Evolutionary conservation across 2,113 vertebrate species (phyloP).

Genomic region (Machaerirhynchus nigripectus): DNA sequence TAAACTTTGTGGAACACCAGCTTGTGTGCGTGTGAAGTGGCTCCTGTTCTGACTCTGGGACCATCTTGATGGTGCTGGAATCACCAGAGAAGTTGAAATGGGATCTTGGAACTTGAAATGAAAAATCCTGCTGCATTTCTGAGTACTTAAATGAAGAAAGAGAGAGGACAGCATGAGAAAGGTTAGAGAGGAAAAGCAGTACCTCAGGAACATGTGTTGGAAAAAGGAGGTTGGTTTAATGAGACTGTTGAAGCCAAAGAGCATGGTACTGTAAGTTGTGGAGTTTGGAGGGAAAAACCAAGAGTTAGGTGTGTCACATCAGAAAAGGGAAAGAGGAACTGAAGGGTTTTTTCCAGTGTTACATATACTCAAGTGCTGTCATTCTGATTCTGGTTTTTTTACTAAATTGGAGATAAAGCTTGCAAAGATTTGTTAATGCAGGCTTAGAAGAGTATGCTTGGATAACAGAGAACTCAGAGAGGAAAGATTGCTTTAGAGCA

Average conservation of each 20-base stretch:
- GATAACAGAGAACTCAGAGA: neutral
- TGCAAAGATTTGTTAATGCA: neutral
- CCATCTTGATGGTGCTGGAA: neutral
- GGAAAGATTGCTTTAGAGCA: neutral
- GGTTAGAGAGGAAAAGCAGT: neutral
- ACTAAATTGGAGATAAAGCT: neutral
- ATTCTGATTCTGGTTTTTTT: neutral
- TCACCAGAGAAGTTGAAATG: neutral
- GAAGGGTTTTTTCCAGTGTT: neutral
- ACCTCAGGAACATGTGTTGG: neutral
- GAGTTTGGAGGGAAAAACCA: neutral
- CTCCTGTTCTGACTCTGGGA: neutral
- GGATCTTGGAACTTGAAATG: neutral
- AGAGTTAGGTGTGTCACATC: neutral
- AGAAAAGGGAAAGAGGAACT: neutral
- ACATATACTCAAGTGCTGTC: neutral
- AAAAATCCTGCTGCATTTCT: neutral
- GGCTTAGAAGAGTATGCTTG: neutral
- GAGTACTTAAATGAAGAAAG: neutral
- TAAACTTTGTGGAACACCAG: neutral
- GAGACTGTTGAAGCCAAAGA: neutral
- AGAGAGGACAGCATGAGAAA: neutral
- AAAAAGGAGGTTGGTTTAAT: neutral
- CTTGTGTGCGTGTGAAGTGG: neutral
- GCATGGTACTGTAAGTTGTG: fast-evolving